These are phyloP conservation scores for Protonibea diacanthus DNA, from an alignment of 2,797 vertebrate genomes.

Conservation along the genomic window DNA sequence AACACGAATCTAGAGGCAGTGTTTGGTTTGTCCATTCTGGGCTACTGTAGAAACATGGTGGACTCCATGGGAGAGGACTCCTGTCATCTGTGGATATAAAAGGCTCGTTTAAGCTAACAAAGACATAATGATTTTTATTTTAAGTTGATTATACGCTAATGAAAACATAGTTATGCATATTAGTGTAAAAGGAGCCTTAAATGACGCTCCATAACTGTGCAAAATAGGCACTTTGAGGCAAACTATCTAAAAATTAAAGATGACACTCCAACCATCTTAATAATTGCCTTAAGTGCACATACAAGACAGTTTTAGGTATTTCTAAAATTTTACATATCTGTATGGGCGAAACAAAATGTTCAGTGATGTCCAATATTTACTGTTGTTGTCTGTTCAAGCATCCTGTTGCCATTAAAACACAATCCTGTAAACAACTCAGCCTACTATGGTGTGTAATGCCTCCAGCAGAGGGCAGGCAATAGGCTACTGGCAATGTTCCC, in stretches of 20 bases:
- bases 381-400: not conserved
- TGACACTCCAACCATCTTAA: not conserved
- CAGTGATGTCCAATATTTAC: not conserved
- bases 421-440: conserved; percentile 15
- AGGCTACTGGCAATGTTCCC: conserved; percentile 22
- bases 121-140: too few relatives aligned
- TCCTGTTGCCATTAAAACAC: not conserved
- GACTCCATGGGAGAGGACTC: too few relatives aligned
- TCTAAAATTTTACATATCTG: not conserved
- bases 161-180: too few relatives aligned
- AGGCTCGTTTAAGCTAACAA: too few relatives aligned
- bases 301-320: not conserved
- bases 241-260: not conserved
- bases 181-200: too few relatives aligned
- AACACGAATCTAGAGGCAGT: too few relatives aligned
- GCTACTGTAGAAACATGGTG: too few relatives aligned
- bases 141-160: too few relatives aligned
- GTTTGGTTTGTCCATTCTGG: too few relatives aligned
- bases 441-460: conserved; percentile 30
- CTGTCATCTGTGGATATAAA: too few relatives aligned
- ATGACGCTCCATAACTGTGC: not conserved
- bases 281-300: not conserved
- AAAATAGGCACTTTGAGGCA: not conserved
- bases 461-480: conserved; percentile 79
- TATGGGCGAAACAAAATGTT: not conserved